Evolutionary conservation across 2,888 invertebrate species (phyloP).

Genomic region (Listrodromus nycthemerus): DNA sequence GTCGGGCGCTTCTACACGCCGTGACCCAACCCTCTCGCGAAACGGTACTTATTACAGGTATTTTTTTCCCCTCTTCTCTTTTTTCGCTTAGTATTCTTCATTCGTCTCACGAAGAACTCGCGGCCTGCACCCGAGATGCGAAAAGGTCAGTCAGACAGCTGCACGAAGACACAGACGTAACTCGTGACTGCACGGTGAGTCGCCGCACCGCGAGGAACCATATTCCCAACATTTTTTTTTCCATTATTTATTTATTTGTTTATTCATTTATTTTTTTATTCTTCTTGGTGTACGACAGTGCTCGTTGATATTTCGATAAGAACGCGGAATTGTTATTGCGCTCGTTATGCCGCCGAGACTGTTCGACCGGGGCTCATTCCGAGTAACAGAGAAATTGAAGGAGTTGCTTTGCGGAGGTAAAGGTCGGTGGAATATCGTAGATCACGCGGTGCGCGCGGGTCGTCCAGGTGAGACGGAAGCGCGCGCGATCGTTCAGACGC

Average conservation of each 20-base stretch:
- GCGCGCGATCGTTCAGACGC: neutral
- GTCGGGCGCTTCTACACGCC: slow-evolving; percentile 16
- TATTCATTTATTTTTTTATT: neutral
- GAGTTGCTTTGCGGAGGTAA: slow-evolving; percentile 9
- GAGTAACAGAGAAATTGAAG: slow-evolving; percentile 7
- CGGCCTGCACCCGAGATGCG: neutral
- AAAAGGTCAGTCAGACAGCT: slow-evolving; percentile 14
- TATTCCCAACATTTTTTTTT: neutral
- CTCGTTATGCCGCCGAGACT: neutral
- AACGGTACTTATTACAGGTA: slow-evolving; percentile 58
- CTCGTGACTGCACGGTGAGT: slow-evolving; percentile 11
- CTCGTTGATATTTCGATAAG: slow-evolving; percentile 27
- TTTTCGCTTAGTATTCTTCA: neutral
- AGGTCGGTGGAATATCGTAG: slow-evolving; percentile 10
- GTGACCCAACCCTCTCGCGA: slow-evolving; percentile 62
- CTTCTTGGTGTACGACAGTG: too few species aligned
- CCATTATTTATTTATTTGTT: neutral
- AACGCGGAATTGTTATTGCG: slow-evolving; percentile 20
- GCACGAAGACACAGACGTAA: slow-evolving; percentile 14
- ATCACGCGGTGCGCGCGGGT: neutral
- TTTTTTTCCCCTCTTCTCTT: slow-evolving; percentile 20
- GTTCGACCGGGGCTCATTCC: neutral
- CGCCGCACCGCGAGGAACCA: neutral
- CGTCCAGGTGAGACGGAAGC: slow-evolving; percentile 13
- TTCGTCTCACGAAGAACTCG: neutral